Conservation (phyloP, 2,113 vertebrate species). For the Climacteris rufus region DNA sequence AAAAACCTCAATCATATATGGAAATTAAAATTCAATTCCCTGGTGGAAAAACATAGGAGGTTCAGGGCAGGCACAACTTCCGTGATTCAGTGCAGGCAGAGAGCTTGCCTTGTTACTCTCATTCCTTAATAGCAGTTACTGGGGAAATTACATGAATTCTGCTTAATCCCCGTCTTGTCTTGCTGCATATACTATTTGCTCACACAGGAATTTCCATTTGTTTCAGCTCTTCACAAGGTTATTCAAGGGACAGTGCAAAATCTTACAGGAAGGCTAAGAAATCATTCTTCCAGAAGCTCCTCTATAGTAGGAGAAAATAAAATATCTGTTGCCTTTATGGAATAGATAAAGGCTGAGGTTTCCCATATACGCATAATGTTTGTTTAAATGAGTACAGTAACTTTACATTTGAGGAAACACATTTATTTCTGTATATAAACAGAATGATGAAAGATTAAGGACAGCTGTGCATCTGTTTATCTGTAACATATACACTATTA, state of each 20-base stretch:
- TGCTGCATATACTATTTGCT: not conserved
- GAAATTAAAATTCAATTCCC: constrained; percentile 14
- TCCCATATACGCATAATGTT: not conserved
- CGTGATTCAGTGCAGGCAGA: not conserved
- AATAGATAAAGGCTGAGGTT: constrained; percentile 9
- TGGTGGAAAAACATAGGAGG: not conserved
- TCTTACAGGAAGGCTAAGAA: not conserved
- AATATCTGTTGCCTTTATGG: not conserved
- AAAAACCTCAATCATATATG: not conserved
- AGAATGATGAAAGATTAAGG: constrained; percentile 34
- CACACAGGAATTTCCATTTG: constrained; percentile 14
- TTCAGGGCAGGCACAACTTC: not conserved
- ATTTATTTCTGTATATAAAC: constrained; percentile 46
- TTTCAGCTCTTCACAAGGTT: not conserved
- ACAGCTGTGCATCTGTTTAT: constrained; percentile 43
- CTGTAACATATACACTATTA: not conserved
- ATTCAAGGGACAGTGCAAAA: not conserved
- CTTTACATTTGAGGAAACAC: constrained; percentile 32
- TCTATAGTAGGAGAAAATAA: not conserved
- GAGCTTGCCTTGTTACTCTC: not conserved
- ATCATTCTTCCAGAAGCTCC: constrained; percentile 19
- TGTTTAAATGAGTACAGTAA: constrained; percentile 34
- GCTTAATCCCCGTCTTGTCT: not conserved
- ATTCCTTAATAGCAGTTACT: constrained; percentile 6
- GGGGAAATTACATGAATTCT: not conserved